Conservation (phyloP, 2,888 invertebrate genomes). For the Xestia xanthographa region DNA sequence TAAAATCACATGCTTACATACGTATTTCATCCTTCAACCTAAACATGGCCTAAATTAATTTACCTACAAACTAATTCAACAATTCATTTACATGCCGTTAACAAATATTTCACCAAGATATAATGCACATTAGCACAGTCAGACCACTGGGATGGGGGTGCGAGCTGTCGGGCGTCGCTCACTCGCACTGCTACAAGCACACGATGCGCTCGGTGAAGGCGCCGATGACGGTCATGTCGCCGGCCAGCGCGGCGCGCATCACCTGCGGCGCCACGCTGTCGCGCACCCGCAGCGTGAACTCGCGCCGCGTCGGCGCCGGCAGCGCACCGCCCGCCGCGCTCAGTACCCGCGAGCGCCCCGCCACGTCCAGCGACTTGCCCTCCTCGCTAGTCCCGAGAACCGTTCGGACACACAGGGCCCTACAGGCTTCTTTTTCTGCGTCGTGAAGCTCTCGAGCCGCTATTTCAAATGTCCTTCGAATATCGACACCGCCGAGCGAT, state of each 20-base stretch:
- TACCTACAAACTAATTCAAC: slow-evolving; percentile 66
- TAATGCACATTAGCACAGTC: slow-evolving; percentile 39
- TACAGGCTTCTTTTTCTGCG: slow-evolving; percentile 83
- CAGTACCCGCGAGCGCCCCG: slow-evolving; percentile 79
- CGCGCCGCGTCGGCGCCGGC: slow-evolving; percentile 80
- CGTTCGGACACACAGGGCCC: slow-evolving; percentile 76
- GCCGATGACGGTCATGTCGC: slow-evolving; percentile 84
- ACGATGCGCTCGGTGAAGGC: slow-evolving; percentile 87
- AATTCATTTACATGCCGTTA: slow-evolving; percentile 63
- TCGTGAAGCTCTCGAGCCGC: slow-evolving; percentile 84
- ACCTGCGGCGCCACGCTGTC: slow-evolving; percentile 83
- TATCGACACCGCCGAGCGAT: slow-evolving; percentile 80
- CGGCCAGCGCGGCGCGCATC: slow-evolving; percentile 84
- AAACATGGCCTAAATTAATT: slow-evolving; percentile 55
- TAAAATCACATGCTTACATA: slow-evolving; percentile 52
- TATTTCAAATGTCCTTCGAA: slow-evolving; percentile 82
- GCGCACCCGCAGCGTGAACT: slow-evolving; percentile 85
- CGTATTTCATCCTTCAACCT: slow-evolving; percentile 48
- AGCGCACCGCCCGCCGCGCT: slow-evolving; percentile 80
- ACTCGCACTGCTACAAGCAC: slow-evolving; percentile 79
- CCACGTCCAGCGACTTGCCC: slow-evolving; percentile 80
- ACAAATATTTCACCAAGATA: slow-evolving; percentile 45
- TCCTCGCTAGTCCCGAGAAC: slow-evolving; percentile 80
- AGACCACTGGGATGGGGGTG: too few species aligned
- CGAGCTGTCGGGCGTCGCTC: background rate